Base-by-base conservation (phyloP, 2,797 vertebrate genomes). In the Melanotaenia pygmaea region DNA sequence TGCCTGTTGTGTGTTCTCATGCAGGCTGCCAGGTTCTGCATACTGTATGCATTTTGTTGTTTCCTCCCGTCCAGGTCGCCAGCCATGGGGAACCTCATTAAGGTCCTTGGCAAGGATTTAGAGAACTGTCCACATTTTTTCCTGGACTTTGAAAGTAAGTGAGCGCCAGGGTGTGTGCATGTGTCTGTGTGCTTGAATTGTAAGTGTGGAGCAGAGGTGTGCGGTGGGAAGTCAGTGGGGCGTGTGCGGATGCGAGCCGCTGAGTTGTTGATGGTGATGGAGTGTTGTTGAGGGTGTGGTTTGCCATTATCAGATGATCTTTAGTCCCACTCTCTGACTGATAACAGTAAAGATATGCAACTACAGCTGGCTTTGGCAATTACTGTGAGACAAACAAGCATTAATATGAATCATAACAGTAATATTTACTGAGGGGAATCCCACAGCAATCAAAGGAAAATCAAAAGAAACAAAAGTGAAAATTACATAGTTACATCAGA, bases 141-240 rank as follows among this genome's bases (percentile, higher is more conserved):
- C 96, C 95, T 97, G 97, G 97, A 98, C 95, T 98, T 98, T 92
- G 97, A 98, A 98, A 98, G 97, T 98, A 98, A 98, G 96, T 97
- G 92, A 89, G 87, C 79, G 59, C 81, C 78, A 83, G 88, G 89
- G 92, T 78, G 86, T 69, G 85, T 90, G 89, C 58, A 60, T 67
- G 83, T 77, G 22, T 80, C 81, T 56, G 84, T 90, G 56, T 74
- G 94, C 94, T 84, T 89, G 84, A 74, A 64, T 67, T 84, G 91
- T 84, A 86, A 69, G 84, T 57, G 84, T 80, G 88, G 75, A 74
- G 88, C 81, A 30, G 90, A 84, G 88, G 86, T 88, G 93, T 86
- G 84, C 22, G 2, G 77, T 68, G 43, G 79, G 88, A 89, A 67
- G 88, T 69, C 1, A 62, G 64, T 4, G 66, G 77, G 79, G 54